Conservation (phyloP, 1,140 invertebrate species). For the Drosophila athabasca region DNA sequence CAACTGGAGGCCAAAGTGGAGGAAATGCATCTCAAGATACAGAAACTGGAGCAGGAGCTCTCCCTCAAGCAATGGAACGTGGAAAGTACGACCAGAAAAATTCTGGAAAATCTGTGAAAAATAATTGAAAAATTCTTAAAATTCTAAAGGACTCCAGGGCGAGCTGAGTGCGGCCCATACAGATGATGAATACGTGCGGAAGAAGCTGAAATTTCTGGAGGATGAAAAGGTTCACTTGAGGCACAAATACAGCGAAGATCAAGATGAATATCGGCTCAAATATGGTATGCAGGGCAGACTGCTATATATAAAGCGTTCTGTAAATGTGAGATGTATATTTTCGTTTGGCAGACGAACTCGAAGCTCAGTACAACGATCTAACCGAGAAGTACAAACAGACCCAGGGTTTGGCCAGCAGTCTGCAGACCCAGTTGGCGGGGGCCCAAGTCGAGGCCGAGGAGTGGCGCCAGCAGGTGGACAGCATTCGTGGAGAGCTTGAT, state of each 20-base stretch:
- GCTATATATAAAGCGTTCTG: not conserved
- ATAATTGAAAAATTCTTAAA: not conserved
- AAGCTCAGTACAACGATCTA: conserved; percentile 84
- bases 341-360: conserved; percentile 79
- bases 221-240: conserved; percentile 84
- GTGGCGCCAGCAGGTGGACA: conserved; percentile 81
- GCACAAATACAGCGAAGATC: conserved; percentile 84
- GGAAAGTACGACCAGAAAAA: conserved; percentile 84
- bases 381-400: conserved; percentile 84
- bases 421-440: conserved; percentile 72
- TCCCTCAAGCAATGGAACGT: conserved; percentile 85
- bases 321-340: not conserved
- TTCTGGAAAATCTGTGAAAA: not conserved
- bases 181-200: conserved; percentile 85
- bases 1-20: conserved; percentile 84
- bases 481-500: conserved; percentile 84
- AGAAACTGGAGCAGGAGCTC: conserved; percentile 85
- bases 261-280: conserved; percentile 84
- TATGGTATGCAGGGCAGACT: conserved; percentile 73
- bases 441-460: conserved; percentile 71
- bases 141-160: conserved; percentile 82
- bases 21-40: conserved; percentile 85
- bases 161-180: conserved; percentile 85
- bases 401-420: conserved; percentile 76
- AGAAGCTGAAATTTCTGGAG: conserved; percentile 85